These are phyloP conservation scores for Diploscapter pachys DNA, from an alignment of 1,140 invertebrate genomes.

Conservation along the genomic window DNA sequence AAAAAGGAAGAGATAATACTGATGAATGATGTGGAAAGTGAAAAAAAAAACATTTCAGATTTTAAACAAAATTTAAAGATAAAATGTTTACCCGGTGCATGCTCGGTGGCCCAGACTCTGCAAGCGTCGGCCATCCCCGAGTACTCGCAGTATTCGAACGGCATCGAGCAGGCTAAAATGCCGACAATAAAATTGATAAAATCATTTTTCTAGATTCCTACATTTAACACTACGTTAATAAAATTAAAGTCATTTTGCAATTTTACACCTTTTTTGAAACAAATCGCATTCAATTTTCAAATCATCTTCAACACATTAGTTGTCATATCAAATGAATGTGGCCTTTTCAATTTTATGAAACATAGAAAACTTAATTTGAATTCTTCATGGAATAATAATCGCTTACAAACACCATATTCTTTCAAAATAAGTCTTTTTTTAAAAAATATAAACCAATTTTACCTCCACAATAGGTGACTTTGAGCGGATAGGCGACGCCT, in stretches of 20 bases:
- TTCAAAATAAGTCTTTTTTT: neutral
- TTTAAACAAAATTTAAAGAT: too few relatives aligned
- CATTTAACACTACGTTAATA: neutral
- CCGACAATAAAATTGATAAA: constrained; percentile 36
- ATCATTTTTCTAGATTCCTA: neutral
- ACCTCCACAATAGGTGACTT: constrained; percentile 81
- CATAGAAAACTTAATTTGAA: too few relatives aligned
- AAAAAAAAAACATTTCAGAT: too few relatives aligned
- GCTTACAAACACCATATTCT: neutral
- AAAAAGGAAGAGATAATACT: too few relatives aligned
- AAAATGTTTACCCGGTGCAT: constrained; percentile 70
- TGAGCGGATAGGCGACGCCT: constrained; percentile 72
- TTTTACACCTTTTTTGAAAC: neutral
- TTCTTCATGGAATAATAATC: too few relatives aligned
- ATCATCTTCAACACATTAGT: too few relatives aligned
- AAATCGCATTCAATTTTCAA: neutral
- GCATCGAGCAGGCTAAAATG: constrained; percentile 56
- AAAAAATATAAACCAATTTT: constrained; percentile 27
- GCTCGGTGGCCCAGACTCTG: constrained; percentile 89
- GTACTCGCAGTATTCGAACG: constrained; percentile 87
- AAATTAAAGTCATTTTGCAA: constrained; percentile 18
- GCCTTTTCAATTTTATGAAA: too few relatives aligned
- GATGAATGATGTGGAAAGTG: too few relatives aligned
- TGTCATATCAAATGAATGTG: too few relatives aligned
- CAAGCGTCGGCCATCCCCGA: constrained; percentile 96